Base-by-base conservation (phyloP, 2,797 vertebrate species). In the Anniella stebbinsi region DNA sequence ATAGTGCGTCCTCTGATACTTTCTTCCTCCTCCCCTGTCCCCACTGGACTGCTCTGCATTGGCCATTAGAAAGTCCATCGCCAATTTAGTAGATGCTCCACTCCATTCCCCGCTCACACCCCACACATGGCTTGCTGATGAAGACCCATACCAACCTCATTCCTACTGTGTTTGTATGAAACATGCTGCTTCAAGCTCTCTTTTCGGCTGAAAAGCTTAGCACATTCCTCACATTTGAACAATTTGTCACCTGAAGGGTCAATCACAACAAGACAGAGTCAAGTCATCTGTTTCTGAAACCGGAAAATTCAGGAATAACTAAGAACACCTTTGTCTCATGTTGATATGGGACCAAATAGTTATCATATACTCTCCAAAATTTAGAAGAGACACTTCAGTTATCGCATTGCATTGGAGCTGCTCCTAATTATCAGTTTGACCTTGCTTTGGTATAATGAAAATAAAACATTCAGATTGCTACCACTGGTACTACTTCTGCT, bases 111-210 rank as follows among this genome's bases (percentile, higher is more conserved):
- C 25, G 3, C 36, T 45, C 69, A 25, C 30, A 51, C 30, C 33
- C 30, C 48, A 70, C 51, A 57, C 36, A 76, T 10, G 4, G 45
- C 11, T 69, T 69, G 51, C 36, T 63, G 38, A 73, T 54, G 36
- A 15, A 89, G 57, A 75, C 48, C 28, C 72, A 90, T 70, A 60
- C 97, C 81, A 91, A 99, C 99, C 98, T 98, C 94, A 7, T 98
- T 99, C 96, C 98, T 98, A 97, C 99, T 99, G 98, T 99, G 99
- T 96, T 99, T 99, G 96, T 99, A 99, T 0, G 99, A 99, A 87
- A 99, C 99, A 54, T 99, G 99, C 95, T 99, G 99, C 97, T 99
- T 99, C 87, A 99, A 97, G 92, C 99, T 99, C 95, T 99, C 99
- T 95, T 99, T 99, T 57, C 99, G 98, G 96, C 99, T 99, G 96